These are phyloP conservation scores for Anguilla pacifica DNA, from an alignment of 2,797 vertebrate species.

Conservation along the genomic window DNA sequence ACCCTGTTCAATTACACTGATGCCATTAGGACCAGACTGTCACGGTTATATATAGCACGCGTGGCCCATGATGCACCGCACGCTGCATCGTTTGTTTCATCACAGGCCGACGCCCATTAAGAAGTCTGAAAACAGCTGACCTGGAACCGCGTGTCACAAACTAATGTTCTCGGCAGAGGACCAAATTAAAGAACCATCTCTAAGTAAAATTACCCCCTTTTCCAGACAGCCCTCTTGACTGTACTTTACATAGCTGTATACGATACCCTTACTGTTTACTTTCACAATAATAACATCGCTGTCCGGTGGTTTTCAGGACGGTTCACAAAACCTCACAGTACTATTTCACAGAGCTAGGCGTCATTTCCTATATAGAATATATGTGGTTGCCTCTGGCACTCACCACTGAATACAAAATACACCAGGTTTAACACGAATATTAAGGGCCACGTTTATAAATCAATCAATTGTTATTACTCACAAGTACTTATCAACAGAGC, in stretches of 20 bases:
- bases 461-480: neutral
- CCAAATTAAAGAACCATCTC: slow-evolving; percentile 18
- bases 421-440: neutral
- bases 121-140: slow-evolving; percentile 12
- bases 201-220: slow-evolving; percentile 16
- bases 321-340: neutral
- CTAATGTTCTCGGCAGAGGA: slow-evolving; percentile 14
- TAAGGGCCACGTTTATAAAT: neutral
- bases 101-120: slow-evolving; percentile 7
- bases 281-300: neutral
- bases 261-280: neutral
- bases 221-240: neutral
- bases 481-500: neutral
- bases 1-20: slow-evolving; percentile 24
- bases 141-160: slow-evolving; percentile 22
- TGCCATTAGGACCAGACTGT: slow-evolving; percentile 12
- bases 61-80: neutral
- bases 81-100: neutral
- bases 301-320: neutral
- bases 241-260: neutral
- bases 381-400: neutral
- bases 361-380: neutral
- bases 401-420: neutral
- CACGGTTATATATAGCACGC: neutral
- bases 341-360: neutral